A percentile compares a stretch with the other conserved stretches of the same genome.
Evolutionary conservation across 2,888 invertebrate genomes (phyloP).

Genomic region (Orthosia gothica): DNA sequence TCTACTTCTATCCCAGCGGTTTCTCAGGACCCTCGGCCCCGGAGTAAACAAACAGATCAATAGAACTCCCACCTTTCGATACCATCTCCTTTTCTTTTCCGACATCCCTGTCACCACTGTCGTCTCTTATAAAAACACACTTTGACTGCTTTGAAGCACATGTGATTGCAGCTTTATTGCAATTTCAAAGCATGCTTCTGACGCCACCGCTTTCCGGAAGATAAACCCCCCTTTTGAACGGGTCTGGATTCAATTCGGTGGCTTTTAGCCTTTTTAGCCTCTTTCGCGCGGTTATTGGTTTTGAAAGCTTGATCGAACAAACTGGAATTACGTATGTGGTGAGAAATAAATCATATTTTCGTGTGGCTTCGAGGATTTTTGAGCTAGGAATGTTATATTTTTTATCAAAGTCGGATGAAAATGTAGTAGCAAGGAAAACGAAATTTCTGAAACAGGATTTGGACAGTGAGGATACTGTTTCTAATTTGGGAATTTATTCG

Average conservation of each 20-base stretch:
- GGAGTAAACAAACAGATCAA: not conserved
- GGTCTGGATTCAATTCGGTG: constrained; percentile 73
- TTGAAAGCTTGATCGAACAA: constrained; percentile 52
- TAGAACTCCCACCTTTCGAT: not conserved
- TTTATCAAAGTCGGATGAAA: not conserved
- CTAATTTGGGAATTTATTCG: not conserved
- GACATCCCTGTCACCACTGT: constrained; percentile 50
- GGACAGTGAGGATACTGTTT: not conserved
- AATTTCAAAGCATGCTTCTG: constrained; percentile 76
- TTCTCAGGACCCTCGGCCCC: not conserved
- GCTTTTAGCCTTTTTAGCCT: constrained; percentile 53
- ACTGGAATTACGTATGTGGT: constrained; percentile 26
- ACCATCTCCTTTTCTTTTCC: constrained; percentile 14
- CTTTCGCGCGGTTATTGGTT: constrained; percentile 51
- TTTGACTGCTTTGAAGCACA: constrained; percentile 79
- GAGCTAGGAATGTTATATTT: not conserved
- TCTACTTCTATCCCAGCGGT: not conserved
- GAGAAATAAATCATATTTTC: constrained; percentile 39
- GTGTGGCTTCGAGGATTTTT: constrained; percentile 20
- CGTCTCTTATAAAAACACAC: constrained; percentile 78
- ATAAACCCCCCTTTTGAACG: constrained; percentile 71
- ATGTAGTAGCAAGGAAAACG: no score
- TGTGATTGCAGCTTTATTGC: constrained; percentile 87
- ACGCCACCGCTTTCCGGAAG: constrained; percentile 61
- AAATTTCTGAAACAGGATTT: not conserved